Conservation (phyloP, 2,113 vertebrate genomes). For the Chlorodrepanis virens region DNA sequence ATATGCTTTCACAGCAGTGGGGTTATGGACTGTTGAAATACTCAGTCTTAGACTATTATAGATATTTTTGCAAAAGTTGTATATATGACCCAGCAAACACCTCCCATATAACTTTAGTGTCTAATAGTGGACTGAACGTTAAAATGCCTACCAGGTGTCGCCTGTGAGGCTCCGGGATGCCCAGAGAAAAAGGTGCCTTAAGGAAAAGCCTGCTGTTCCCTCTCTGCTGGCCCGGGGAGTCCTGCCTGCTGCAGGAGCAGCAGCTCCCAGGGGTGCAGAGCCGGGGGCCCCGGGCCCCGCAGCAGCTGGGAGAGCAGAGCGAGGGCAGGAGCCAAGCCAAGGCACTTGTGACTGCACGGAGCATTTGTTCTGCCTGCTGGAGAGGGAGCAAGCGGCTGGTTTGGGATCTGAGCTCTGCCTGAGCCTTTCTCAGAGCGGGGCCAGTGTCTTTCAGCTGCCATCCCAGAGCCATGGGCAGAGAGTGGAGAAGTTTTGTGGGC, state of each 20-base stretch:
- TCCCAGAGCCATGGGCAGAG: neutral
- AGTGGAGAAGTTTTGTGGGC: accelerated
- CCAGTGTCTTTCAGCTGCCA: neutral
- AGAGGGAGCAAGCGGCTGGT: neutral
- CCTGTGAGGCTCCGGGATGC: neutral
- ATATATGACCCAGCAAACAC: accelerated
- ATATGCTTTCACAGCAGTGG: neutral
- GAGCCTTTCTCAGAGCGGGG: neutral
- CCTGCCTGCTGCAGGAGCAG: neutral
- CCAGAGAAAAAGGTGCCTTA: neutral
- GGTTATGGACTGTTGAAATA: neutral
- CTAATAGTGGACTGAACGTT: neutral
- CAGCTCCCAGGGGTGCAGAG: neutral
- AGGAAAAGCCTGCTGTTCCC: neutral
- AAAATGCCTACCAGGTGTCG: neutral
- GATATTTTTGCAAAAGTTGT: neutral
- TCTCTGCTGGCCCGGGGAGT: neutral
- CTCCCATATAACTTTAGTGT: neutral
- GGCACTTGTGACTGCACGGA: neutral
- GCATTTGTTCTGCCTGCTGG: neutral
- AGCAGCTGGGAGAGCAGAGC: neutral
- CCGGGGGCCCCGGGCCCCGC: neutral
- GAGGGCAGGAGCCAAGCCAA: neutral
- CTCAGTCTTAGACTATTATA: neutral
- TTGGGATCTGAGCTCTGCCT: neutral